Percentiles rank a stretch among this genome's conserved stretches.
phyloP scores from a whole-genome alignment of 2,888 invertebrate species.

The Rhingia rostrata region DNA sequence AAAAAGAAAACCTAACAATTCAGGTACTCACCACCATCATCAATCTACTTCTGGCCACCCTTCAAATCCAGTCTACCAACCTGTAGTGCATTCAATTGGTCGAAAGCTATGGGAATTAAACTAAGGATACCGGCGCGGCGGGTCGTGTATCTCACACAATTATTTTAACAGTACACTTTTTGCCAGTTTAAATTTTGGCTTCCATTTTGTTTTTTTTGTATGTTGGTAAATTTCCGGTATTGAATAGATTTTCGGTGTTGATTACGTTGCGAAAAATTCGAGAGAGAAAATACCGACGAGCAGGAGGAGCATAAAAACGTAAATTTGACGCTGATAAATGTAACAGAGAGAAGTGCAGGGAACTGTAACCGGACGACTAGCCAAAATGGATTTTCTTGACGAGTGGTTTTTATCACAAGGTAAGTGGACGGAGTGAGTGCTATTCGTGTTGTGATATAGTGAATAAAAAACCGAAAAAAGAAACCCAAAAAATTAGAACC shows the following conservation, averaged over 20 bases:
- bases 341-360: constrained; percentile 54
- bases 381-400: constrained; percentile 81
- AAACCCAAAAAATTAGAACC: constrained; percentile 26
- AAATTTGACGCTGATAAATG: constrained; percentile 68
- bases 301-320: constrained; percentile 41
- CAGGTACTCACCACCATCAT: constrained; percentile 45
- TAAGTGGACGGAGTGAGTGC: constrained; percentile 76
- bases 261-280: constrained; percentile 51
- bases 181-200: constrained; percentile 38
- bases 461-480: constrained; percentile 28
- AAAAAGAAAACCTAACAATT: constrained; percentile 28
- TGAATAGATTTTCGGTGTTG: constrained; percentile 53
- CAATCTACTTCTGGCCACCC: constrained; percentile 8
- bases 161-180: constrained; percentile 40
- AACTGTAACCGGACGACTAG: constrained; percentile 55
- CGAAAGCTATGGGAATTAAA: constrained; percentile 53
- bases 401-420: constrained; percentile 83
- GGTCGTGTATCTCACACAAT: constrained; percentile 53
- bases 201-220: constrained; percentile 5
- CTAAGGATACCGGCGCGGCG: constrained; percentile 47
- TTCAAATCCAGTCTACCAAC: constrained; percentile 15
- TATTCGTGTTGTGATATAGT: constrained; percentile 52
- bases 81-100: constrained; percentile 46
- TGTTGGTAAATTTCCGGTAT: constrained; percentile 34
- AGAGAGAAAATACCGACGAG: constrained; percentile 6